A percentile compares a stretch with the other conserved stretches of the same genome.
These are phyloP conservation scores for Scaeva pyrastri DNA, from an alignment of 2,888 invertebrate species.

Conservation along the genomic window DNA sequence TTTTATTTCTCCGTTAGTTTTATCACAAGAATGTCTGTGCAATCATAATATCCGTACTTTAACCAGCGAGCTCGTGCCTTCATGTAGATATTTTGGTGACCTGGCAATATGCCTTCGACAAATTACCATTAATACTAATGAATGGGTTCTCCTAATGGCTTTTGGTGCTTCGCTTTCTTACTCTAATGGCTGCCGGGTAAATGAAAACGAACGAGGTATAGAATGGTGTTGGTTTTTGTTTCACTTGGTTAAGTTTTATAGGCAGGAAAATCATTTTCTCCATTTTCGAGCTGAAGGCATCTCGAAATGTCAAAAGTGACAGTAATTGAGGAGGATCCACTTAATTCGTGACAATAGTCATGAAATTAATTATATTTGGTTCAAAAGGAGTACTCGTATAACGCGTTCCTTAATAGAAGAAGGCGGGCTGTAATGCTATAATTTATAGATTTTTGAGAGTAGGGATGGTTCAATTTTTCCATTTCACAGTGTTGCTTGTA, in stretches of 20 bases:
- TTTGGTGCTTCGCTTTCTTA: conserved; percentile 53
- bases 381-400: conserved; percentile 27
- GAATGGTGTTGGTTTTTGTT: conserved; percentile 37
- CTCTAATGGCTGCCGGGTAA: conserved; percentile 46
- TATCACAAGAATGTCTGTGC: conserved; percentile 44
- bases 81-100: conserved; percentile 53
- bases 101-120: conserved; percentile 70
- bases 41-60: conserved; percentile 37
- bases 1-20: conserved; percentile 17
- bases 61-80: conserved; percentile 40
- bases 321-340: conserved; percentile 34
- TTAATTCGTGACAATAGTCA: conserved; percentile 41
- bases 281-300: conserved; percentile 25
- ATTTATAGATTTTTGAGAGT: conserved; percentile 34
- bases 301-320: conserved; percentile 42
- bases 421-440: conserved; percentile 22
- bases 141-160: conserved; percentile 68
- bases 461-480: conserved; percentile 28
- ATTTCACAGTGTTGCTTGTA: neutral
- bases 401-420: neutral
- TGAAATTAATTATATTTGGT: conserved; percentile 57
- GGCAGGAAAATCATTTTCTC: conserved; percentile 37
- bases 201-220: conserved; percentile 42
- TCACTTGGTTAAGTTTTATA: conserved; percentile 17
- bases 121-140: conserved; percentile 73